Evolutionary conservation across 1,140 invertebrate species (phyloP), one percentile per base, ranked within the genome.

Genomic region (Olivierus martensii): DNA sequence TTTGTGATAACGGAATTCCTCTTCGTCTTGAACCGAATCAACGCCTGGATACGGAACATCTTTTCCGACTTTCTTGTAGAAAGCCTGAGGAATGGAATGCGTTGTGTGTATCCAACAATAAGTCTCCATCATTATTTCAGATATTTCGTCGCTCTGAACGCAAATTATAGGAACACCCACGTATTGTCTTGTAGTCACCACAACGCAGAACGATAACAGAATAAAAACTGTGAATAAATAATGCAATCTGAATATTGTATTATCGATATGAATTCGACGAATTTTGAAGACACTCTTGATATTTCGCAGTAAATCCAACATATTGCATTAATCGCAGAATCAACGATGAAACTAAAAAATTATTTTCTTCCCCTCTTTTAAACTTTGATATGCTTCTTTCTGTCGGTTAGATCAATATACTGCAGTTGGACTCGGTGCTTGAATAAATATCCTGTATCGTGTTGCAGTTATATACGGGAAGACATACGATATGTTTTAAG

Each of bases 21-120:
- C 53, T 9, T 53, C 59, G 2, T 55, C 53, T 18, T 47, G 56
- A 46, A 54, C 55, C 42, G 60, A 61, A 41, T 62, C 61, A 14
- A 65, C 59, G 5, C 63, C 63, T 1, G 63, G 63, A 52, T 62
- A 53, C 0, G 62, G 59, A 12, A 65, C 56, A 5, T 65, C 62
- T 0, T 57, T 46, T 10, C 62, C 62, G 6, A 63, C 51, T 18
- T 51, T 53, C 36, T 61, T 64, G 18, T 58, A 37, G 9, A 56
- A 50, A 11, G 61, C 61, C 15, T 52, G 47, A 11, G 67, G 62
- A 5, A 78, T 59, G 1, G 79, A 80, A 58, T 77, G 95, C 5
- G 90, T 95, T 58, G 89, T 91, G 64, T 92, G 86, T 64, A 93
- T 87, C 87, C 87, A 93, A 74, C 89, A 93, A 71, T 87, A 90